Conservation (phyloP, 2,797 vertebrate species). For the Avahi laniger region DNA sequence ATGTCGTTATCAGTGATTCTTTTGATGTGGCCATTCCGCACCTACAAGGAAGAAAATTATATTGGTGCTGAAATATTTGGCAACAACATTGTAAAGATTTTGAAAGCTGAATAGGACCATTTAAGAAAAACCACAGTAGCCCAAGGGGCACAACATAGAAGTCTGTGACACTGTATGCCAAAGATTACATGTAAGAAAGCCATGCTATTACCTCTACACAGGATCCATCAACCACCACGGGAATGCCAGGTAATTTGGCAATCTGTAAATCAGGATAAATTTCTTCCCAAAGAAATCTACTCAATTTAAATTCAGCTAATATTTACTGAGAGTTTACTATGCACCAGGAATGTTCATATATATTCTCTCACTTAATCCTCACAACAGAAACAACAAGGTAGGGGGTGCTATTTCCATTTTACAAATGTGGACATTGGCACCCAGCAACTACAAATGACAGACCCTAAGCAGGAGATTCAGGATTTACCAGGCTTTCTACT, state of each 20-base stretch:
- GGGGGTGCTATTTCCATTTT: neutral
- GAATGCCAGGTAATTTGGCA: neutral
- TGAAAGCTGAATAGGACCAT: neutral
- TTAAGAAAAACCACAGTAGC: slow-evolving; percentile 4
- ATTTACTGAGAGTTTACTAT: neutral
- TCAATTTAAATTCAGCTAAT: neutral
- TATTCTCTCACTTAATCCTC: neutral
- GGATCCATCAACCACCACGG: neutral
- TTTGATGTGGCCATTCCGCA: slow-evolving; percentile 97
- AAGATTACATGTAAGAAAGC: neutral
- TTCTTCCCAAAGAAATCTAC: slow-evolving; percentile 33
- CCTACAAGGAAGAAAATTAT: slow-evolving; percentile 82
- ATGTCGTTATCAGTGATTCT: slow-evolving; percentile 97
- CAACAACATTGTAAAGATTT: neutral
- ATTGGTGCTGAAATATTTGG: neutral
- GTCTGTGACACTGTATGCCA: neutral
- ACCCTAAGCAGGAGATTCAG: neutral
- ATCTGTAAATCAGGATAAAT: neutral
- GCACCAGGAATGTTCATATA: neutral
- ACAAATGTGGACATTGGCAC: neutral
- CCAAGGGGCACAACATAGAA: neutral
- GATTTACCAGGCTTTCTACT: neutral
- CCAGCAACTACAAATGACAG: neutral
- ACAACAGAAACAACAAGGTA: neutral
- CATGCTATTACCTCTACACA: neutral